Conservation (phyloP, 1,140 invertebrate species). For the Apis dorsata region DNA sequence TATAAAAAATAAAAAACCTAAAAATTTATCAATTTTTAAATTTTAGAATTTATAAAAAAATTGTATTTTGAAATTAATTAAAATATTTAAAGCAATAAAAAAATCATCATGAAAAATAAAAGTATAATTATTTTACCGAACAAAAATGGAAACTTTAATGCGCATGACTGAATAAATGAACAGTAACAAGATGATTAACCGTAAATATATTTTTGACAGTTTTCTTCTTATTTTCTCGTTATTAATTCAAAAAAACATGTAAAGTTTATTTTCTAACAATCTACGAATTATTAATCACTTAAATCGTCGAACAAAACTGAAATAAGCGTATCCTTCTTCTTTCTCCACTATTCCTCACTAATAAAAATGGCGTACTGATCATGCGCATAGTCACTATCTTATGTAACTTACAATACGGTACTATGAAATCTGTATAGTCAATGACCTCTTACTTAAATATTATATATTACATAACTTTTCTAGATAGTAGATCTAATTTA, state of each 20-base stretch:
- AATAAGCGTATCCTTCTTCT: background rate
- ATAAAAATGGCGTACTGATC: background rate
- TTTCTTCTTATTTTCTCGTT: too few relatives aligned
- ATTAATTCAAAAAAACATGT: too few relatives aligned
- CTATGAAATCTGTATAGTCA: background rate
- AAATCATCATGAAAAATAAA: background rate
- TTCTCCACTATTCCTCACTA: background rate
- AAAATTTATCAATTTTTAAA: conserved; percentile 10
- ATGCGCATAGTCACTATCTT: background rate
- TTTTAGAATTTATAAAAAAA: background rate
- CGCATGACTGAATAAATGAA: too few relatives aligned
- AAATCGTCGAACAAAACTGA: background rate
- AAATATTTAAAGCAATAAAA: background rate
- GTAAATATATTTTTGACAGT: too few relatives aligned
- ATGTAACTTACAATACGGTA: background rate
- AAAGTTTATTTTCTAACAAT: too few relatives aligned
- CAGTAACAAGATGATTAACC: too few relatives aligned
- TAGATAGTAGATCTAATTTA: background rate
- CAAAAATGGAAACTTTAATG: too few relatives aligned
- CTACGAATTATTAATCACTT: too few relatives aligned
- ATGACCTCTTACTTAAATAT: background rate
- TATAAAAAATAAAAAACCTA: conserved; percentile 34
- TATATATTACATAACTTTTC: too few relatives aligned
- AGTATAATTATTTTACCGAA: background rate
- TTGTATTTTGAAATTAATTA: background rate